These are phyloP conservation scores for Haliclystus octoradiatus DNA, from an alignment of 30 jellyfish, hydroid and myxozoan species.

Conservation along the genomic window DNA sequence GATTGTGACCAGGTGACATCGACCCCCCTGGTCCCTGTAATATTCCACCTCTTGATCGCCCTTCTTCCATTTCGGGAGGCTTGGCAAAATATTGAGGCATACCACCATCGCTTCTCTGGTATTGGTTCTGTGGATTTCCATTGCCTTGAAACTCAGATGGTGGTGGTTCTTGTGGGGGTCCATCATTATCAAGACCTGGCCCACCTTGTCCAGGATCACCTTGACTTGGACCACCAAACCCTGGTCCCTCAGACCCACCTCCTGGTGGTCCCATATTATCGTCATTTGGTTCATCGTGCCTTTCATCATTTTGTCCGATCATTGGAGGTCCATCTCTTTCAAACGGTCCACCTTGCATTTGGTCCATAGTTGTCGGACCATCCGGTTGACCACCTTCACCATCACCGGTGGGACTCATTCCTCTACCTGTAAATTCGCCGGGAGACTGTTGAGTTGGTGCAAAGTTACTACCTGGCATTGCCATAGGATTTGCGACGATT, in stretches of 20 bases:
- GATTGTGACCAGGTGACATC: background rate
- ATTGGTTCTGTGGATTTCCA: no score
- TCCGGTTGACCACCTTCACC: slow-evolving; percentile 2
- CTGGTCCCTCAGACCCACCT: background rate
- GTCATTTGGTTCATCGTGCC: background rate
- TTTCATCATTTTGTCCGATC: background rate
- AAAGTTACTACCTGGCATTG: background rate
- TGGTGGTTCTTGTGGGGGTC: background rate
- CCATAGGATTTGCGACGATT: background rate
- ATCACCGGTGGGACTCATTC: background rate
- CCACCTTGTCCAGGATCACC: background rate
- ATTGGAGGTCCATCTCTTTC: slow-evolving; percentile 1
- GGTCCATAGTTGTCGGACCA: background rate
- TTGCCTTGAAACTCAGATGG: background rate
- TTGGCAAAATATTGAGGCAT: background rate
- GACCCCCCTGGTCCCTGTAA: background rate
- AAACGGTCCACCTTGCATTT: background rate
- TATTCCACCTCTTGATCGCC: background rate
- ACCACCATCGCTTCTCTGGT: no score
- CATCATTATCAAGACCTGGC: slow-evolving; percentile 12
- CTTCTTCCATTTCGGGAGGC: background rate
- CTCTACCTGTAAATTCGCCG: background rate
- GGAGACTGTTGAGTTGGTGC: background rate
- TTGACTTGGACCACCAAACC: background rate
- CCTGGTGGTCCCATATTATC: slow-evolving; percentile 11